Base-by-base conservation (phyloP, 2,797 vertebrate species). In the Gambelia wislizenii region DNA sequence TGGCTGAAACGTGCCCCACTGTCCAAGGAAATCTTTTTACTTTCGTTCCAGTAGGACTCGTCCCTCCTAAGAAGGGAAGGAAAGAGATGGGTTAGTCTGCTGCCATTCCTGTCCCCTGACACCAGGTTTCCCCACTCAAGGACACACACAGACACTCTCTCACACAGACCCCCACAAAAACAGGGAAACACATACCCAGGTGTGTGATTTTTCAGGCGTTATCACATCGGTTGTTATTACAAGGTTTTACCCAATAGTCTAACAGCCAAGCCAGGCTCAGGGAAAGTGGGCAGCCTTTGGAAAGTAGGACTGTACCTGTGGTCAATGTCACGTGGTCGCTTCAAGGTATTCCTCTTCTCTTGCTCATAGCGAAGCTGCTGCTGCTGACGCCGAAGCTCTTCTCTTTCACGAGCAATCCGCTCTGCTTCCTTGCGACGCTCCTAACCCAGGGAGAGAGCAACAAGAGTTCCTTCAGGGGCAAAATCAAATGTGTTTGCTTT, bases 281-380 rank as follows among this genome's bases (percentile, higher is more conserved):
- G n/a, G 54, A n/a, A 0, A 10, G 64, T 1, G 44, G 2, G 0
- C 36, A n/a, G n/a, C n/a, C n/a, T n/a, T n/a, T n/a, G n/a, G 67
- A 10, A 54, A 25, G 18, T 33, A n/a, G 25, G 49, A 49, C 4
- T 18, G 54, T 97, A 99, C 99, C 99, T 97, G 83, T 99, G 98
- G 90, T 99, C 99, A 64, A 98, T 97, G 70, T 99, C 99, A 10
- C 98, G 98, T 5, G 98, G 98, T 64, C 99, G 98, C 96, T 99
- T 99, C 72, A 99, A 94, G 91, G 98, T 98, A 92, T 99, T 99
- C 90, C 99, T 98, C 95, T 99, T 99, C 72, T 99, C 99, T 93
- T 99, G 99, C 81, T 99, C 99, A 0, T 98, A 99, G 0, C 99
- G 99, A 25, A 99, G 98, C 80, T 99, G 99, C 91, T 99, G 99